These are phyloP conservation scores for Panthera tigris DNA, from an alignment of 2,113 vertebrate species.

Conservation along the genomic window DNA sequence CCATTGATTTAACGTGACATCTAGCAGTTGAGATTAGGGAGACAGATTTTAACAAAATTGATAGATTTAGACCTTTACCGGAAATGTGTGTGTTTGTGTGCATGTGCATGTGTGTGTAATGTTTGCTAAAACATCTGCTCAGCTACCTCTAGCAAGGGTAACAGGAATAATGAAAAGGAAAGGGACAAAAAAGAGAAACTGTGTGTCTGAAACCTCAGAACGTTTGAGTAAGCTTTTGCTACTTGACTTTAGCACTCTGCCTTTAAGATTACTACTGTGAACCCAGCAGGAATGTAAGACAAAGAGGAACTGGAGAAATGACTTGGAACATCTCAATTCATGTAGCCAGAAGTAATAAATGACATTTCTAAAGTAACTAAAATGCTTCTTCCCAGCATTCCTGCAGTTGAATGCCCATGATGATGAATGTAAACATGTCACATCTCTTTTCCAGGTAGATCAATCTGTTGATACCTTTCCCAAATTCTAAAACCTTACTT, in stretches of 20 bases:
- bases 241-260: constrained; percentile 44
- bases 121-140: constrained; percentile 51
- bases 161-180: constrained; percentile 6
- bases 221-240: not conserved
- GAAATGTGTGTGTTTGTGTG: not conserved
- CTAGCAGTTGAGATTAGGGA: not conserved
- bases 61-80: constrained; percentile 51
- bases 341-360: constrained; percentile 35
- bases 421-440: constrained; percentile 1
- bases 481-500: constrained; percentile 19
- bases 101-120: not conserved
- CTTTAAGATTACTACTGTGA: not conserved
- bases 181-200: not conserved
- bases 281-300: constrained; percentile 20
- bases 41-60: constrained; percentile 54
- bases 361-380: constrained; percentile 32
- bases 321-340: constrained; percentile 28
- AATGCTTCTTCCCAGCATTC: not conserved
- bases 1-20: constrained; percentile 20
- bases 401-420: not conserved
- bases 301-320: constrained; percentile 28
- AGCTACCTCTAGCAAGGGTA: not conserved
- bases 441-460: constrained; percentile 9
- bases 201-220: not conserved
- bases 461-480: constrained; percentile 9